Conservation (phyloP, 2,888 invertebrate genomes). For the Branchipolynoe longqiensis region DNA sequence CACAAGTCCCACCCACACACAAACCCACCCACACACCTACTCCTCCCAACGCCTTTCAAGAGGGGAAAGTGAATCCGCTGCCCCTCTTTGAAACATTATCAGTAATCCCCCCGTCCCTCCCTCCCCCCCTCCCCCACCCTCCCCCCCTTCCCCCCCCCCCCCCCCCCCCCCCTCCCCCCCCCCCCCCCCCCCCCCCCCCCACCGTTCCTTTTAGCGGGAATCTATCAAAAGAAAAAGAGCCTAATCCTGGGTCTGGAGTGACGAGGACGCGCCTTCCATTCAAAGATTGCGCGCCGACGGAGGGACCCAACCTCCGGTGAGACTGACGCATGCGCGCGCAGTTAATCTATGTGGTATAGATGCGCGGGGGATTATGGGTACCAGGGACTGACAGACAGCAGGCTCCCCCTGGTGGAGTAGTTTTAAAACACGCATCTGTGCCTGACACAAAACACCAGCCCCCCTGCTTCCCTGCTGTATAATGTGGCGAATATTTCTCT, state of each 20-base stretch:
- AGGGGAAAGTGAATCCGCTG: too few species aligned
- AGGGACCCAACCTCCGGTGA: neutral
- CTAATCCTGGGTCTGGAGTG: conserved; percentile 3
- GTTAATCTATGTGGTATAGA: conserved; percentile 40
- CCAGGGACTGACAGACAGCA: neutral
- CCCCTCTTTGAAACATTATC: conserved; percentile 55
- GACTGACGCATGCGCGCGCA: neutral
- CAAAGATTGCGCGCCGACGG: conserved; percentile 2
- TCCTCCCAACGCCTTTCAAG: too few species aligned
- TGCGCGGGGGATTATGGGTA: conserved; percentile 2
- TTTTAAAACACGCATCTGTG: neutral
- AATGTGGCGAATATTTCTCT: conserved; percentile 17
- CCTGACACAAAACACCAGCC: neutral
- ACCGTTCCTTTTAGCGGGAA: conserved; percentile 39
- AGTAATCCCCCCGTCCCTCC: neutral
- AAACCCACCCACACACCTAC: too few species aligned
- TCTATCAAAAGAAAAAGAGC: conserved; percentile 34
- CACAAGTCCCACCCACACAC: neutral
- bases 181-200: neutral
- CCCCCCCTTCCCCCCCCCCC: neutral
- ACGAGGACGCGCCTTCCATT: conserved; percentile 9
- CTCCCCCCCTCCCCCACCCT: neutral
- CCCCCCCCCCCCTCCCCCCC: neutral
- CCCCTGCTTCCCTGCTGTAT: neutral
- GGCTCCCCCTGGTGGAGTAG: neutral